Evolutionary conservation across 1,140 invertebrate species (phyloP).

Genomic region (Bombus consobrinus): DNA sequence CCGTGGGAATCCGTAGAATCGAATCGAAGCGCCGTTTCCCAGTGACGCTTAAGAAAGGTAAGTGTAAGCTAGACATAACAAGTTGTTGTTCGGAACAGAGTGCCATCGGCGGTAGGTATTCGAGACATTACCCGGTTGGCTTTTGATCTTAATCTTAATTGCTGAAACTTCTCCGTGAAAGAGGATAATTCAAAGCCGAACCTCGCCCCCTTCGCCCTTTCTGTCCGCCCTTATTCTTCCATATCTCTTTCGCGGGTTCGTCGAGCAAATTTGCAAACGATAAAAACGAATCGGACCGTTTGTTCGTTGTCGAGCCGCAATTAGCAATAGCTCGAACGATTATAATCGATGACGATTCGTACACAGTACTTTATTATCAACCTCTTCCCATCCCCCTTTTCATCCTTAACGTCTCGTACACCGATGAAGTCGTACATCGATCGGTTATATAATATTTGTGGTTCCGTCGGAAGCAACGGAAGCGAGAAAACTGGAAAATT

Average conservation of each 20-base stretch:
- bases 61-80: constrained; percentile 31
- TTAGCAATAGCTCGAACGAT: constrained; percentile 40
- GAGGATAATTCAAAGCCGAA: constrained; percentile 46
- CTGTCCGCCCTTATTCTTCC: constrained; percentile 8
- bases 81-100: constrained; percentile 47
- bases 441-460: neutral
- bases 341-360: constrained; percentile 21
- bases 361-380: constrained; percentile 6
- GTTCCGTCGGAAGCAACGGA: neutral
- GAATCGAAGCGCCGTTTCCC: neutral
- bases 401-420: neutral
- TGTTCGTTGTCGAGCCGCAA: constrained; percentile 33
- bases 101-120: constrained; percentile 23
- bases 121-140: constrained; percentile 58
- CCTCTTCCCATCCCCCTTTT: neutral
- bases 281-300: neutral
- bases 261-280: constrained; percentile 49
- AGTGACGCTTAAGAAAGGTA: constrained; percentile 8
- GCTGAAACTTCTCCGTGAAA: constrained; percentile 50
- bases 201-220: neutral
- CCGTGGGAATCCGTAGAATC: neutral
- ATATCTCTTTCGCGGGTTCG: neutral
- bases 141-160: constrained; percentile 71
- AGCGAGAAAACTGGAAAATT: neutral
- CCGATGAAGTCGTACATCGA: neutral